Evolutionary conservation across 2,888 invertebrate species (phyloP).

Genomic region (Oligia latruncula): DNA sequence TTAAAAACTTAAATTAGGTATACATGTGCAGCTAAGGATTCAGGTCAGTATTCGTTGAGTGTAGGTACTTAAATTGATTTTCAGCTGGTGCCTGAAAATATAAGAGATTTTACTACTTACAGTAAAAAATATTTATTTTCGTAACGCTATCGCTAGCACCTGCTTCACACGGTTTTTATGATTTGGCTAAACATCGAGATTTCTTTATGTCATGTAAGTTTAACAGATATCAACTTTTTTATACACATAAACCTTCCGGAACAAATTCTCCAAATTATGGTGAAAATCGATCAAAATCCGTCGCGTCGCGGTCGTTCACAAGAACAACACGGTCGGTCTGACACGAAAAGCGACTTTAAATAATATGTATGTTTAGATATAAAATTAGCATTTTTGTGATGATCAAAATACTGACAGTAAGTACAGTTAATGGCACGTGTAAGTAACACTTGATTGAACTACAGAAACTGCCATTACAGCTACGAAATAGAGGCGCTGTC

Average conservation of each 20-base stretch:
- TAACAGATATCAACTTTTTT: neutral
- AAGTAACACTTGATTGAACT: neutral
- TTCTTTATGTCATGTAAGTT: neutral
- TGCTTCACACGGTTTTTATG: neutral
- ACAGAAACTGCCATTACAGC: neutral
- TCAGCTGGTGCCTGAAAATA: neutral
- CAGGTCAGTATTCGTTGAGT: neutral
- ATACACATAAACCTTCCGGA: neutral
- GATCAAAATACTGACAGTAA: neutral
- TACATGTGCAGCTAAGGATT: constrained; percentile 14
- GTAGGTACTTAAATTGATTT: constrained; percentile 14
- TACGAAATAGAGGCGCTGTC: neutral
- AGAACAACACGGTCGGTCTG: neutral
- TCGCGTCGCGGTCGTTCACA: neutral
- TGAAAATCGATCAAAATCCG: neutral
- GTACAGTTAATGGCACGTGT: neutral
- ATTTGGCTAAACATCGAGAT: neutral
- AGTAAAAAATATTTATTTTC: neutral
- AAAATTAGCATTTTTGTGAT: neutral
- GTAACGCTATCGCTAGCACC: no score
- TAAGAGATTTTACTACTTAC: neutral
- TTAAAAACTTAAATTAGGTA: constrained; percentile 23
- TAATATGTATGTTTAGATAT: neutral
- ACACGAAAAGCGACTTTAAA: neutral
- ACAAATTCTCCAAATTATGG: neutral